These are phyloP conservation scores for Tribolium madens DNA, from an alignment of 1,140 invertebrate species.

Conservation along the genomic window DNA sequence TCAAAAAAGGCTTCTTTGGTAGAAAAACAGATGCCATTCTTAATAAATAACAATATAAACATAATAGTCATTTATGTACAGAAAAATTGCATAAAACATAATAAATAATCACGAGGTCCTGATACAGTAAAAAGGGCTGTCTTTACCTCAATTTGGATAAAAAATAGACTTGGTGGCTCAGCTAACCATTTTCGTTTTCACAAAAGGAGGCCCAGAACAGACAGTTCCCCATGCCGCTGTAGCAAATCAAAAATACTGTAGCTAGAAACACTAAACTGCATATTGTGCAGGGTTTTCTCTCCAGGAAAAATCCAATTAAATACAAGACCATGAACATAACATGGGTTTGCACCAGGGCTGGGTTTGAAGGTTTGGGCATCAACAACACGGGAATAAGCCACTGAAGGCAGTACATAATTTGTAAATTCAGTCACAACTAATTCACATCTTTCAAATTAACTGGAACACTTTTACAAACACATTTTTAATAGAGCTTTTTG, in stretches of 20 bases:
- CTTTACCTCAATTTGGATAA: background rate
- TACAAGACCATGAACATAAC: constrained; percentile 97
- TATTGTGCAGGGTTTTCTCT: constrained; percentile 96
- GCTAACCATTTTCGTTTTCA: constrained; percentile 72
- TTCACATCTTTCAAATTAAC: constrained; percentile 34
- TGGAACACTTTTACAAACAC: background rate
- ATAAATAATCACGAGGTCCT: background rate
- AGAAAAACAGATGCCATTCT: constrained; percentile 5
- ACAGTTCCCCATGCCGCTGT: constrained; percentile 95
- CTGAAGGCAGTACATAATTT: constrained; percentile 96
- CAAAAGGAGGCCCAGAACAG: constrained; percentile 90
- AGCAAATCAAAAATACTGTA: constrained; percentile 93
- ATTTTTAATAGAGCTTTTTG: background rate
- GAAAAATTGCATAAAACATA: constrained; percentile 9
- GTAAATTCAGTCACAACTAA: constrained; percentile 10
- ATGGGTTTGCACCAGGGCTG: constrained; percentile 93
- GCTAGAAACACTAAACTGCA: constrained; percentile 94
- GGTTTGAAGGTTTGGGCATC: constrained; percentile 96
- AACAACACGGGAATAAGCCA: constrained; percentile 97
- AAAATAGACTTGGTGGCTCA: background rate
- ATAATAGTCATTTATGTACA: constrained; percentile 7
- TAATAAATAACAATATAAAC: constrained; percentile 20
- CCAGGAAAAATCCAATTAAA: constrained; percentile 92
- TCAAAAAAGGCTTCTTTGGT: constrained; percentile 13
- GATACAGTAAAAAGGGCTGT: constrained; percentile 3